phyloP scores from a whole-genome alignment of 1,140 invertebrate genomes.

The Centruroides vittatus region DNA sequence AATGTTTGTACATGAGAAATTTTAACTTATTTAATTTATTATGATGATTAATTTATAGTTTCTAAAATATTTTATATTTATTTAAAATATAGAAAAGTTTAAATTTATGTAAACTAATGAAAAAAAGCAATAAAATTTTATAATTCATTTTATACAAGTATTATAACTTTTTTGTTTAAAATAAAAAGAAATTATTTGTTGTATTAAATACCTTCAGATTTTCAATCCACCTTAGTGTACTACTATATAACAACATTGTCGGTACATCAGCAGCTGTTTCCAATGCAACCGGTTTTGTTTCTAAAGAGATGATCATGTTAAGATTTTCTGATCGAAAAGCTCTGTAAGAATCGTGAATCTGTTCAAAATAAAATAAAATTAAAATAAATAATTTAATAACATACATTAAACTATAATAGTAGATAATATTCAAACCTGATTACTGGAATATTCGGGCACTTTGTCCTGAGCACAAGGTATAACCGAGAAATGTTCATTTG shows the following conservation, averaged over 20 bases:
- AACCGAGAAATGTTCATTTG: slow-evolving; percentile 90
- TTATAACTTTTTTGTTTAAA: too few relatives aligned
- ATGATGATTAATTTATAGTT: too few relatives aligned
- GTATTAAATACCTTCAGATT: slow-evolving; percentile 52
- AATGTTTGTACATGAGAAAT: too few relatives aligned
- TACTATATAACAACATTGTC: slow-evolving; percentile 72
- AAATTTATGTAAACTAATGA: too few relatives aligned
- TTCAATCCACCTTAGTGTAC: slow-evolving; percentile 83
- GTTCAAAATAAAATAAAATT: slow-evolving; percentile 18
- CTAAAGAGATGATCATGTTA: slow-evolving; percentile 72
- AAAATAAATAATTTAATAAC: neutral
- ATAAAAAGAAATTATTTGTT: too few relatives aligned
- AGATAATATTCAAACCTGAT: slow-evolving; percentile 43
- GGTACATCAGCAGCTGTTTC: slow-evolving; percentile 34
- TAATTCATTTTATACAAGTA: too few relatives aligned
- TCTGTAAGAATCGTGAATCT: slow-evolving; percentile 52
- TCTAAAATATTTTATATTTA: too few relatives aligned
- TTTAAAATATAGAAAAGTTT: too few relatives aligned
- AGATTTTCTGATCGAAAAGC: slow-evolving; percentile 90
- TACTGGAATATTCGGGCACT: slow-evolving; percentile 91
- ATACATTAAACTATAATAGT: too few relatives aligned
- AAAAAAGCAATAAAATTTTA: too few relatives aligned
- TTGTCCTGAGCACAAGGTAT: slow-evolving; percentile 93
- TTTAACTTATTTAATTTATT: too few relatives aligned
- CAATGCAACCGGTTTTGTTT: slow-evolving; percentile 54